Evolutionary conservation across 2,797 vertebrate species (phyloP).

Genomic region (Mallotus villosus): DNA sequence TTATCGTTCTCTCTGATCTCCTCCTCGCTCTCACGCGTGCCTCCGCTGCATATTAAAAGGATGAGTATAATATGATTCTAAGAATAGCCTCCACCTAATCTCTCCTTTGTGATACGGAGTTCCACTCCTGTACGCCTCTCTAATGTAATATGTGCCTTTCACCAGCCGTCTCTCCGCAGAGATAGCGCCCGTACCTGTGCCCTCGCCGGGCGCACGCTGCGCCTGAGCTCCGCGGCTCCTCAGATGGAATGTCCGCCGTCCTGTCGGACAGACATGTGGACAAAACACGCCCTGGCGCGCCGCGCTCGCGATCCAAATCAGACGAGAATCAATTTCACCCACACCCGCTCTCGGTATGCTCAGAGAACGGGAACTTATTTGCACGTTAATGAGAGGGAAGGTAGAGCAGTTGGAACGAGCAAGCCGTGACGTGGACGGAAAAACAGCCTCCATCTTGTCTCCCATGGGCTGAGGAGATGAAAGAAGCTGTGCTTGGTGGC

Average conservation of each 20-base stretch:
- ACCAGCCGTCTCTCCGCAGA: background rate
- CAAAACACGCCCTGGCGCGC: background rate
- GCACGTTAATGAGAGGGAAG: constrained; percentile 40
- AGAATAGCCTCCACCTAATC: constrained; percentile 62
- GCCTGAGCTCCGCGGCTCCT: constrained; percentile 21
- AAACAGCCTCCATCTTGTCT: constrained; percentile 20
- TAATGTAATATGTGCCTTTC: constrained; percentile 26
- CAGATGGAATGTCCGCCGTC: background rate
- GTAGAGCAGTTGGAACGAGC: constrained; percentile 21
- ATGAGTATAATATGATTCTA: constrained; percentile 45
- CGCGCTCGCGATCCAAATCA: background rate
- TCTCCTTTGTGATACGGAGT: constrained; percentile 40
- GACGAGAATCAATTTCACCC: constrained; percentile 11
- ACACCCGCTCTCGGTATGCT: constrained; percentile 10
- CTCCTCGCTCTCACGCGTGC: constrained; percentile 17
- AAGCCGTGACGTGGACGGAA: constrained; percentile 24
- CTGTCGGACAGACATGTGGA: background rate
- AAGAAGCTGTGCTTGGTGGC: no score
- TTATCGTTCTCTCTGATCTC: constrained; percentile 35
- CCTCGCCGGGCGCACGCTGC: background rate
- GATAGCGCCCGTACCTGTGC: constrained; percentile 27
- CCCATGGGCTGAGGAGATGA: background rate
- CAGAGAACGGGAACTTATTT: constrained; percentile 41
- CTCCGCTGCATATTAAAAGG: constrained; percentile 45
- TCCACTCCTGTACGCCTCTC: constrained; percentile 36